Percentiles rank a stretch among this genome's conserved stretches.
These are phyloP conservation scores for Hemichromis elongatus DNA, from an alignment of 2,113 vertebrate genomes.

Conservation along the genomic window DNA sequence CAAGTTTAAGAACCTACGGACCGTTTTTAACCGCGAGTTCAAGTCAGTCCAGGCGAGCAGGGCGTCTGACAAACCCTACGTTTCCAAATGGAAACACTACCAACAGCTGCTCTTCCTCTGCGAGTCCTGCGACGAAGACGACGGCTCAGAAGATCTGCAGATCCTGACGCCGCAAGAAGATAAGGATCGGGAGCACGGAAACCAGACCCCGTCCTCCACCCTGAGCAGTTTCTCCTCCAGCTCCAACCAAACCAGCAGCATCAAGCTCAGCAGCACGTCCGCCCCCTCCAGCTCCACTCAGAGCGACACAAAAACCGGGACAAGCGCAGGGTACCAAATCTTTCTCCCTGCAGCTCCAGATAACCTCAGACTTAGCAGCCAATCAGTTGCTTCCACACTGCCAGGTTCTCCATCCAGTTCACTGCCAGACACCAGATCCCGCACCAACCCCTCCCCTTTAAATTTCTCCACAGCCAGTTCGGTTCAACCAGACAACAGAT, in stretches of 20 bases:
- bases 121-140: conserved; percentile 40
- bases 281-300: neutral
- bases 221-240: conserved; percentile 5
- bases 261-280: neutral
- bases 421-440: neutral
- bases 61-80: neutral
- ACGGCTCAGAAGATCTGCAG: neutral
- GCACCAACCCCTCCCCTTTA: neutral
- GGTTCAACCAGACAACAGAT: neutral
- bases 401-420: neutral
- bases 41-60: conserved; percentile 21
- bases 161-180: neutral
- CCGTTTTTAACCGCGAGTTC: conserved; percentile 54
- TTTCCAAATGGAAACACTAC: conserved; percentile 62
- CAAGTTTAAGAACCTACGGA: conserved; percentile 63
- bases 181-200: neutral
- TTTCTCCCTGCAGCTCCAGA: neutral
- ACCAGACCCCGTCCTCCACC: neutral
- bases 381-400: neutral
- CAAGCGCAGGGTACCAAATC: neutral
- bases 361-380: neutral
- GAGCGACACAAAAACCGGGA: neutral
- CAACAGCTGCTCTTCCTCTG: conserved; percentile 55
- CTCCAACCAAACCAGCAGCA: neutral
- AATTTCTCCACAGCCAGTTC: neutral